phyloP scores from a whole-genome alignment of 2,888 invertebrate genomes.

The Caenorhabditis drosophilae region DNA sequence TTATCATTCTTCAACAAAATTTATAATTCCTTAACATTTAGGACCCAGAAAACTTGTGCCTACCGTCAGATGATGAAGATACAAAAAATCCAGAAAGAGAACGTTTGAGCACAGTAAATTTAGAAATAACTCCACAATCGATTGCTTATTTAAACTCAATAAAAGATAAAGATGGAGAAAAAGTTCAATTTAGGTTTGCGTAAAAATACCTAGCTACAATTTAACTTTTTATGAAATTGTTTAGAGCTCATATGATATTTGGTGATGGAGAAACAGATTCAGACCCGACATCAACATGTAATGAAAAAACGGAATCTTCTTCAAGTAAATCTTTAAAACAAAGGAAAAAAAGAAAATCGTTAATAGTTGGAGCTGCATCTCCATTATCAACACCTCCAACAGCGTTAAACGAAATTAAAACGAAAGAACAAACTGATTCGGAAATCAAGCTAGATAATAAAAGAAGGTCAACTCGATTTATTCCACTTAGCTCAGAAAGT shows the following conservation, averaged over 20 bases:
- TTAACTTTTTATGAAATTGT: too few species aligned
- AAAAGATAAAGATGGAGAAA: neutral
- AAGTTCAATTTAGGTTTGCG: slow-evolving; percentile 1
- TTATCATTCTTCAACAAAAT: too few species aligned
- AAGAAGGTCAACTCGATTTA: too few species aligned
- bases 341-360: slow-evolving; percentile 6
- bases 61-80: slow-evolving; percentile 21
- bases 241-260: slow-evolving; percentile 5
- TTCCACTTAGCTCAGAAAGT: too few species aligned
- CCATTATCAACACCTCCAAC: slow-evolving; percentile 15
- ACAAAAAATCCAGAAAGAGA: slow-evolving; percentile 9
- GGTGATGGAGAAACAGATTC: neutral
- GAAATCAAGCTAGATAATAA: slow-evolving; percentile 6
- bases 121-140: slow-evolving; percentile 21
- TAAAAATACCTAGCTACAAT: neutral
- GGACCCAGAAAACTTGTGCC: slow-evolving; percentile 16
- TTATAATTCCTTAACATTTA: too few species aligned
- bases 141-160: slow-evolving; percentile 8
- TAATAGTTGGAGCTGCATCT: slow-evolving; percentile 15
- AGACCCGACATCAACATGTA: neutral
- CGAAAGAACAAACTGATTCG: neutral
- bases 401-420: slow-evolving; percentile 11
- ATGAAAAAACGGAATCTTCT: neutral
- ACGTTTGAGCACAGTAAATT: slow-evolving; percentile 17
- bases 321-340: neutral